These are phyloP conservation scores for Amphimedon queenslandica DNA, from an alignment of 37 sponge, comb jelly and placozoan species.

Conservation along the genomic window DNA sequence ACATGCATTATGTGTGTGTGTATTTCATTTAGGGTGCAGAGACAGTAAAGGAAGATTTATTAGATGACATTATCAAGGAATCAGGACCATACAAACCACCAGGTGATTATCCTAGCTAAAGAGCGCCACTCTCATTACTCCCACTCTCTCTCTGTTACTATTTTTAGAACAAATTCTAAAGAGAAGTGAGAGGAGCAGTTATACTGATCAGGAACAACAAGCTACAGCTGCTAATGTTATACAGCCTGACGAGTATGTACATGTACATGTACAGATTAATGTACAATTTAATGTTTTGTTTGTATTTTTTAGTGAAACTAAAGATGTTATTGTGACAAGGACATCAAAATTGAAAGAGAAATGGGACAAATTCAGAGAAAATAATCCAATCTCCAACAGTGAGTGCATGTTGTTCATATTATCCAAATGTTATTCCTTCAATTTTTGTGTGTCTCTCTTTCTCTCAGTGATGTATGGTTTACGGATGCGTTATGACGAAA, in stretches of 20 bases:
- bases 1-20: no score
- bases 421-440: no score
- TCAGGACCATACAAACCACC: slow-evolving; percentile 72
- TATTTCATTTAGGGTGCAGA: slow-evolving; percentile 48
- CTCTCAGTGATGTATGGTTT: slow-evolving; percentile 45
- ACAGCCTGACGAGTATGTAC: not conserved
- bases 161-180: not conserved
- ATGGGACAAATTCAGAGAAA: slow-evolving; percentile 62
- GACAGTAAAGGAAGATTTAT: slow-evolving; percentile 61
- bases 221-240: not conserved
- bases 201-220: not conserved
- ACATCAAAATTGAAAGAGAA: slow-evolving; percentile 66
- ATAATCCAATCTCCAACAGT: slow-evolving; percentile 78
- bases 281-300: no score
- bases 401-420: no score
- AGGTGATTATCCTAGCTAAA: no score
- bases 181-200: not conserved
- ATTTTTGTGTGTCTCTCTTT: no score
- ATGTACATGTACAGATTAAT: no score
- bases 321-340: slow-evolving; percentile 46
- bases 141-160: not conserved
- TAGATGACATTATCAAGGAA: slow-evolving; percentile 68
- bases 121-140: not conserved
- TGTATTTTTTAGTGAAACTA: slow-evolving; percentile 68
- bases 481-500: slow-evolving; percentile 88